Evolutionary conservation across 2,888 invertebrate genomes (phyloP), one percentile per base, ranked within the genome.

Genomic region (Geotrupes spiniger): DNA sequence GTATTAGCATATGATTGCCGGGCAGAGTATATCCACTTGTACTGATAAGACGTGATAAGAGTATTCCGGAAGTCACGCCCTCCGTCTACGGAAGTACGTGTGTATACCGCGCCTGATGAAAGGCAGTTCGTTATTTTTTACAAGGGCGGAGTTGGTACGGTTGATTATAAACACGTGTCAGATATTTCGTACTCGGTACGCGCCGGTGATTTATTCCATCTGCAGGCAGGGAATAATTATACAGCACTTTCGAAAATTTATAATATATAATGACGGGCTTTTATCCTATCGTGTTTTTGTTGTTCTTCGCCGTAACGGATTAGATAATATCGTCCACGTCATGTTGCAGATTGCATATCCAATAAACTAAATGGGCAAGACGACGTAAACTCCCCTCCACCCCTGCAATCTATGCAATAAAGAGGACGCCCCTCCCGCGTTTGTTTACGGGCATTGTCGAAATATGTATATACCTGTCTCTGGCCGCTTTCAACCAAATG

Each of bases 71-170:
- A 64, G 63, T 61, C 55, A 63, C 65, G 63, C 64, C 63, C 60
- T 62, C 60, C 62, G 61, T 63, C 64, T 63, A 62, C 60, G 64
- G 66, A 64, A 62, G 64, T 65, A 63, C 63, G 63, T 61, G 63
- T 63, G 57, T 62, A 64, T 62, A 62, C 63, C 61, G 64, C 63
- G 62, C 63, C 65, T 65, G 66, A 66, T 64, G 64, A 65, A 65
- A 65, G 63, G 60, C 60, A 64, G 62, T 65, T 66, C 64, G 63
- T 66, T 66, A 66, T 65, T 65, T 66, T 65, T 64, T 63, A 63
- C 58, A 52, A 54, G 61, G 64, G 64, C 56, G 63, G 57, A 50
- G 54, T 54, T 57, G 58, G 55, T 57, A 51, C 52, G 52, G 49
- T 47, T 55, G 61, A 61, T 63, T 65, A 64, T 64, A 61, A 64